Conservation (phyloP, 2,113 vertebrate species). For the Geococcyx californianus region DNA sequence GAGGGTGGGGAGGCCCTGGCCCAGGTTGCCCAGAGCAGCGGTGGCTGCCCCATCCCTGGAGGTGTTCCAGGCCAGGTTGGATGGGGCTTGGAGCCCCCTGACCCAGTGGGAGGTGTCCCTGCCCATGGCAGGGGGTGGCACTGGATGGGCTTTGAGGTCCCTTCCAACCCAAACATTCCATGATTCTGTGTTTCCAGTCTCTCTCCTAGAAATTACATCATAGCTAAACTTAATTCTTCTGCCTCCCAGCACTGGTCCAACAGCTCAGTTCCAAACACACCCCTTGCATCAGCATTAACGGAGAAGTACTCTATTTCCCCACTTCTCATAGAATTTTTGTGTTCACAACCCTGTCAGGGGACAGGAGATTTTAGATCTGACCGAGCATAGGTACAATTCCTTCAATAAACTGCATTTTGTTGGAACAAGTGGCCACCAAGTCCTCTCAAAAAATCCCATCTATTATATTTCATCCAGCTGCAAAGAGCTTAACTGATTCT, state of each 20-base stretch:
- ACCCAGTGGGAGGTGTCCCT: no score
- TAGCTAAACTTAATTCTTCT: neutral
- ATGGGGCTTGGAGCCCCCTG: no score
- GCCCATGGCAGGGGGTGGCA: no score
- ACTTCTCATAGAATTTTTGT: neutral
- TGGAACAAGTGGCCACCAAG: neutral
- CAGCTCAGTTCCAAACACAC: neutral
- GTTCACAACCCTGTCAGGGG: neutral
- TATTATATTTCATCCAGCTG: neutral
- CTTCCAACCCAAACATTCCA: no score
- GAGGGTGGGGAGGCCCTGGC: no score
- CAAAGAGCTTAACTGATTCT: neutral
- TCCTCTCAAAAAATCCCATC: neutral
- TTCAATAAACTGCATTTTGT: neutral
- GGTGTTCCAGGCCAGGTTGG: no score
- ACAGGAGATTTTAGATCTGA: neutral
- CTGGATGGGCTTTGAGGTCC: no score
- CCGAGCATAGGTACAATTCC: neutral
- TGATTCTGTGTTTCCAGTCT: neutral
- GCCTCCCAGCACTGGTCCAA: neutral
- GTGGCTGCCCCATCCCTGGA: no score
- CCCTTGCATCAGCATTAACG: accelerated
- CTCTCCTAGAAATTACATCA: neutral
- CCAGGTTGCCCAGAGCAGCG: no score
- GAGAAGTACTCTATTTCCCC: neutral